These are phyloP conservation scores for Argyra leucocephala DNA, from an alignment of 2,888 invertebrate genomes.

Conservation along the genomic window DNA sequence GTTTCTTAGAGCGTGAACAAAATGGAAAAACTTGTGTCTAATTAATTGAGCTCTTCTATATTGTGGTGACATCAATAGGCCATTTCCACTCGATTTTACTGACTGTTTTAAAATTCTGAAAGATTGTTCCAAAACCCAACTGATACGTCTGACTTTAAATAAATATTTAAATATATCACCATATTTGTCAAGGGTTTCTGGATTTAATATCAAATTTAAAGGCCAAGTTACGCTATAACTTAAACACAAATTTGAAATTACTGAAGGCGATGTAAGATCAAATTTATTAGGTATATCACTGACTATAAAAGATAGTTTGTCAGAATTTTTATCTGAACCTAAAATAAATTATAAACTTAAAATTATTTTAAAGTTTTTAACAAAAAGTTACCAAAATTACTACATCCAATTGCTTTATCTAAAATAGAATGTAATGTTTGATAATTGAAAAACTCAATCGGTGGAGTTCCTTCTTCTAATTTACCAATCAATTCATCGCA, in stretches of 20 bases:
- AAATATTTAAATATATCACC: constrained; percentile 66
- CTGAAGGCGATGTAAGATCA: constrained; percentile 56
- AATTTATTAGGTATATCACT: constrained; percentile 53
- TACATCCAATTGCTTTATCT: constrained; percentile 58
- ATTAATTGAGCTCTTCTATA: constrained; percentile 62
- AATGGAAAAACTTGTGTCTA: constrained; percentile 65
- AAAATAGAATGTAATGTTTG: constrained; percentile 59
- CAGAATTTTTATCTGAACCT: constrained; percentile 52
- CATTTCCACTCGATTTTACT: constrained; percentile 46
- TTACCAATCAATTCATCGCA: constrained; percentile 60
- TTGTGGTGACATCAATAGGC: constrained; percentile 53
- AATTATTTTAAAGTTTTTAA: constrained; percentile 7
- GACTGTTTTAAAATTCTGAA: constrained; percentile 57
- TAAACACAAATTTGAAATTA: constrained; percentile 57
- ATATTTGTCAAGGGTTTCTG: constrained; percentile 59
- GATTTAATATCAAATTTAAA: constrained; percentile 64
- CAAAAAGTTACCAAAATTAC: constrained; percentile 31
- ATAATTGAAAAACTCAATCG: constrained; percentile 59
- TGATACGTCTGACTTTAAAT: constrained; percentile 64
- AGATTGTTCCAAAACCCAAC: constrained; percentile 63
- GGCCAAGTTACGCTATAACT: constrained; percentile 69
- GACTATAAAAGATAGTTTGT: constrained; percentile 55
- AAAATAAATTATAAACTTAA: constrained; percentile 20
- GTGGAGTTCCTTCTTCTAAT: constrained; percentile 52
- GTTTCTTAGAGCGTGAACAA: constrained; percentile 64